Evolutionary conservation across 37 sponge, comb jelly and placozoan genomes (phyloP).

Genomic region (Haliclona indistincta): DNA sequence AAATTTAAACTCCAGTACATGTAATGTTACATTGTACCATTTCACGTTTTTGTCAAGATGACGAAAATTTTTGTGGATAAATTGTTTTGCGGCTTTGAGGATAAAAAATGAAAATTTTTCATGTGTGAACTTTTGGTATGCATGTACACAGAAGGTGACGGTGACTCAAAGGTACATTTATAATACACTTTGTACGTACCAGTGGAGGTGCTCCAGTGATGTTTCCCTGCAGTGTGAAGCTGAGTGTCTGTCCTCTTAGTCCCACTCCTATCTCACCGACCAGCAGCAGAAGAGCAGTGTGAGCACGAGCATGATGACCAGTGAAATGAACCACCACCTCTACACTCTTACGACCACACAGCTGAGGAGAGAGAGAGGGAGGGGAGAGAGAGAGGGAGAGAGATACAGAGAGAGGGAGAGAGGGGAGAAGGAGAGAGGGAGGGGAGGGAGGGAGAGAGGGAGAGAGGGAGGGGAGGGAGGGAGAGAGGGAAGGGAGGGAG

Average conservation of each 20-base stretch:
- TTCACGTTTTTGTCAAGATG: no score
- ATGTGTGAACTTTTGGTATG: no score
- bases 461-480: not conserved
- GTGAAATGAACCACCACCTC: slow-evolving; percentile 26
- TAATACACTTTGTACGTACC: no score
- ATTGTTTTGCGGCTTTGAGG: no score
- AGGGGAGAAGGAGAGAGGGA: not conserved
- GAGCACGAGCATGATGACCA: slow-evolving; percentile 1
- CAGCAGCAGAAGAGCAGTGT: slow-evolving; percentile 51
- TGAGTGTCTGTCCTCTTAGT: slow-evolving; percentile 40
- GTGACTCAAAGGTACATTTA: no score
- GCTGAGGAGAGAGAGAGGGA: not conserved
- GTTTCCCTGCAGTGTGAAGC: slow-evolving; percentile 53
- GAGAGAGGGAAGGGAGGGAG: not conserved
- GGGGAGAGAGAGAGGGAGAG: not conserved
- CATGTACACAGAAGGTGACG: no score
- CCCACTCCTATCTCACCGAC: slow-evolving; percentile 39
- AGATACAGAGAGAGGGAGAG: not conserved
- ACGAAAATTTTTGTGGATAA: no score
- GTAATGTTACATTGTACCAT: no score
- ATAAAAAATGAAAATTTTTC: no score
- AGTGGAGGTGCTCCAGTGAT: slow-evolving; percentile 58
- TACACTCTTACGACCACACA: slow-evolving; percentile 16
- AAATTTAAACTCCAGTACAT: no score
- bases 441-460: not conserved